phyloP scores from a whole-genome alignment of 1,140 invertebrate species.

The Chironomus striatipennis region DNA sequence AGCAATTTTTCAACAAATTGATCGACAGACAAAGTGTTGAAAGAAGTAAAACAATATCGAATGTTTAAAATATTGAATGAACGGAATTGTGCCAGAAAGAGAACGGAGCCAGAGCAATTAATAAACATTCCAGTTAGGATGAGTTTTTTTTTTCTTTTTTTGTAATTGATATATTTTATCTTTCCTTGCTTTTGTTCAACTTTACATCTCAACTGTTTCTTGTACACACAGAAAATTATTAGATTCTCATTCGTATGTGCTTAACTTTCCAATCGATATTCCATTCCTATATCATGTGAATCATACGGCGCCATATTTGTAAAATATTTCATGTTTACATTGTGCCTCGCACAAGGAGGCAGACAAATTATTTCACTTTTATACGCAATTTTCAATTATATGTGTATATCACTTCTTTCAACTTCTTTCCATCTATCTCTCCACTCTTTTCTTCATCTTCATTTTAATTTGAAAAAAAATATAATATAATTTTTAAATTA shows the following conservation, averaged over 20 bases:
- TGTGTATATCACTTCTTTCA: background rate
- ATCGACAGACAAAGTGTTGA: background rate
- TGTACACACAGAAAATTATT: slow-evolving; percentile 5
- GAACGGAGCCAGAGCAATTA: slow-evolving; percentile 5
- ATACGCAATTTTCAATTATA: background rate
- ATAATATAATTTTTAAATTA: too few relatives aligned
- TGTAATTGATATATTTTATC: slow-evolving; percentile 9
- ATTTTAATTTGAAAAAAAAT: background rate
- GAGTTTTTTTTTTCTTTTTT: background rate
- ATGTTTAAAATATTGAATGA: too few relatives aligned
- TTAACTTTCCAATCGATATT: background rate
- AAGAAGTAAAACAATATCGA: background rate
- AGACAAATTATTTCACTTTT: slow-evolving; percentile 2
- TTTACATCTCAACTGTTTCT: background rate
- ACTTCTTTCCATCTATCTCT: background rate
- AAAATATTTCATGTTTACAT: slow-evolving; percentile 21
- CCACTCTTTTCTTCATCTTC: background rate
- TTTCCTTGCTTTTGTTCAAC: background rate
- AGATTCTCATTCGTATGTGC: background rate
- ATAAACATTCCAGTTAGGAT: slow-evolving; percentile 8
- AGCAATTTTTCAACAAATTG: background rate
- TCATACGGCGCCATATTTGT: slow-evolving; percentile 22
- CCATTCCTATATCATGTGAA: background rate
- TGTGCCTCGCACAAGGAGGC: background rate
- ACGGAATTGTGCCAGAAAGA: too few relatives aligned